Evolutionary conservation across 2,797 vertebrate species (phyloP), one percentile per base, ranked within the genome.

Genomic region (Eulemur albifrons): DNA sequence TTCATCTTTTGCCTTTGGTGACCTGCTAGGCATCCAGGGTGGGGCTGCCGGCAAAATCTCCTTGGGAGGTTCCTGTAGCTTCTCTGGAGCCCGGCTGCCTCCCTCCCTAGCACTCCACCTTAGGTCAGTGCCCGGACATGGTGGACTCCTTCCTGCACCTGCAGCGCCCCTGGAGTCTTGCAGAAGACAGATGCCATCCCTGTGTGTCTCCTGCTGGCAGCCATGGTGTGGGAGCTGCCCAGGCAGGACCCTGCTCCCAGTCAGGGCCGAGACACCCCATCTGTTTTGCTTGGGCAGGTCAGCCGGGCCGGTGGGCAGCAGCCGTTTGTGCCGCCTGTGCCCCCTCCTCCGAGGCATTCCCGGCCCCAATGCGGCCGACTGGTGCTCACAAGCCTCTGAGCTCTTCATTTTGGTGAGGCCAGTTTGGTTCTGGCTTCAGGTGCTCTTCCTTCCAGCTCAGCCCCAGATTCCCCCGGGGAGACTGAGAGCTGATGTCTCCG

Each of bases 51-150:
- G 63, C 20, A 8, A 25, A 27, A 23, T n/a, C 43, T 70, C 57
- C 73, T 45, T 5, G 7, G 30, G 38, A 54, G 59, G 8, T 12
- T 38, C 13, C 7, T 61, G 27, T 32, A 0, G 23, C 20, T 50
- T 50, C 27, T 32, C 38, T 35, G 0, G 14, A 30, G 77, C 38
- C 18, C 1, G 5, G 1, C 2, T 35, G 9, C 48, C 43, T 85
- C 83, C 23, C 1, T 8, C 4, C 18, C 21, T 2, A 2, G 21
- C 0, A 4, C 5, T 12, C n/a, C 7, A 0, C 32, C n/a, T 48
- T 1, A 9, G 40, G 67, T 48, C 30, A 0, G 77, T 17, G 40
- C 15, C 17, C 67, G 18, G 61, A 21, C 72, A 12, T 20, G 25
- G 25, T 13, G 1, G n/a, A 38, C 7, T 10, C 27, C 25, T 57